Evolutionary conservation across 2,888 invertebrate species (phyloP), one percentile per base, ranked within the genome.

Genomic region (Rosalia funebris): DNA sequence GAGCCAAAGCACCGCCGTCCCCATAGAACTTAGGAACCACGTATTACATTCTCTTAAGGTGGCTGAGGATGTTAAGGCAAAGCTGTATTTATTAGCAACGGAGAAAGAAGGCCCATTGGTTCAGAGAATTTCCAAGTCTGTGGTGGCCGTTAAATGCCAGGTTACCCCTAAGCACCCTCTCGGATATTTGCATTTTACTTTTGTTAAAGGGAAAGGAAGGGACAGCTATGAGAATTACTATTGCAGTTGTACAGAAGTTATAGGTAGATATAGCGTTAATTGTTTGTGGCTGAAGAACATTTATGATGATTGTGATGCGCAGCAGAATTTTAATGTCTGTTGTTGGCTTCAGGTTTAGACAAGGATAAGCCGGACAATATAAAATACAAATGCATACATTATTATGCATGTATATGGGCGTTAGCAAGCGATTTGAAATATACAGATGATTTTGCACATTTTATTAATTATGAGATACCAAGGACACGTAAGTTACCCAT

Each of bases 121-220:
- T 1, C 90, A 91, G 77, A 82, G 89, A 67, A 87, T 91, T 17
- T 88, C 89, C 0, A 88, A 88, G 75, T 86, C 85, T 72, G 87
- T 89, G 31, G 87, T 91, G 87, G 90, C 87, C 45, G 89, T 90
- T 1, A 89, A 88, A 74, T 90, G 90, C 75, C 86, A 87, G 77
- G 84, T 86, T 5, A 86, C 85, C 50, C 83, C 86, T 0, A 87
- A 87, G 65, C 87, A 89, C 75, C 89, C 90, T 0, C 82, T 90
- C 15, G 90, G 90, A 7, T 90, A 88, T 76, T 81, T 91, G 31
- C 90, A 91, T 77, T 87, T 89, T 74, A 85, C 85, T 68, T 87
- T 89, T 73, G 84, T 84, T 72, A 81, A 80, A 41, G 80, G 81
- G n/a, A 84, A 83, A 72, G 74, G 65, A 36, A 82, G 81, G 67